phyloP scores from a whole-genome alignment of 2,888 invertebrate species.

The Colostygia pectinataria region DNA sequence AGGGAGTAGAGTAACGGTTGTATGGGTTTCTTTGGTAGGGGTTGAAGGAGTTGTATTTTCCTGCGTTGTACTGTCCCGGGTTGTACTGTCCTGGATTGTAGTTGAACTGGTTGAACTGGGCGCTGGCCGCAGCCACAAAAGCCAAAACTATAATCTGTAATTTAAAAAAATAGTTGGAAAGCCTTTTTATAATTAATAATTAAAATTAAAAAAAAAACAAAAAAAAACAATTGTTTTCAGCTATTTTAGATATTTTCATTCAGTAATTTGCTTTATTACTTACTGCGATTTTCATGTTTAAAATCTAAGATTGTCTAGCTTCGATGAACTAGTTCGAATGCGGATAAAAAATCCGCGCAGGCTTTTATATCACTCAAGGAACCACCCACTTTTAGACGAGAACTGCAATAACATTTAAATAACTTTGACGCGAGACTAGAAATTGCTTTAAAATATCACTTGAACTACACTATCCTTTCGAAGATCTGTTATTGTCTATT shows the following conservation, averaged over 20 bases:
- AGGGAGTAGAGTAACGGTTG: constrained; percentile 24
- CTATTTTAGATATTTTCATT: constrained; percentile 16
- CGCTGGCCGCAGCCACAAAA: constrained; percentile 52
- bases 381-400: constrained; percentile 66
- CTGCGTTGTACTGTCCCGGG: constrained; percentile 17
- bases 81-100: constrained; percentile 5
- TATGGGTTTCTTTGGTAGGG: constrained; percentile 20
- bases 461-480: constrained; percentile 39
- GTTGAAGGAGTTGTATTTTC: constrained; percentile 19
- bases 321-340: constrained; percentile 76
- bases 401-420: constrained; percentile 76
- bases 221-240: neutral
- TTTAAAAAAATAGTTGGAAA: constrained; percentile 8
- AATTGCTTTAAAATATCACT: constrained; percentile 53
- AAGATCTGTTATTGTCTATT: constrained; percentile 32
- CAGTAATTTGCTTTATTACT: constrained; percentile 43
- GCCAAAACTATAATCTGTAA: constrained; percentile 54
- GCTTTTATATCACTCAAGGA: constrained; percentile 70
- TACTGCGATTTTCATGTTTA: constrained; percentile 68
- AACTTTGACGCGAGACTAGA: constrained; percentile 56
- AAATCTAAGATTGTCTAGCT: constrained; percentile 54
- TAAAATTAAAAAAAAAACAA: no score
- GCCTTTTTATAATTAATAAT: no score
- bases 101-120: constrained; percentile 39
- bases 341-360: constrained; percentile 66